Conservation (phyloP, 2,888 invertebrate genomes). For the Dryomyza anilis region DNA sequence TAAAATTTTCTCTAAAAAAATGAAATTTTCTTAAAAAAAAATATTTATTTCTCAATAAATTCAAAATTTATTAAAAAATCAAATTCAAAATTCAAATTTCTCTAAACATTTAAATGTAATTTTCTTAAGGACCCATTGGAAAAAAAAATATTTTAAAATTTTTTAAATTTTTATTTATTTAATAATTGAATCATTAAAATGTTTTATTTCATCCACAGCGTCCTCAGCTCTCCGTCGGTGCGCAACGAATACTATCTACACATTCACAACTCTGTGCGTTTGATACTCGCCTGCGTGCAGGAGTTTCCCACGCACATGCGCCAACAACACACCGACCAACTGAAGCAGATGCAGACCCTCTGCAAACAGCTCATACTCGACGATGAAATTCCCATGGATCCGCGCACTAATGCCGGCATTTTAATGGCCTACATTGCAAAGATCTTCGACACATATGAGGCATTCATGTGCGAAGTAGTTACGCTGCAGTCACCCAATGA, state of each 20-base stretch:
- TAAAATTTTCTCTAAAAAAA: no score
- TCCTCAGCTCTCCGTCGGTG: constrained; percentile 53
- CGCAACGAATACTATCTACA: constrained; percentile 55
- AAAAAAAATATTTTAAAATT: no score
- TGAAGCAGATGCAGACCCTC: constrained; percentile 36
- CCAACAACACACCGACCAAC: constrained; percentile 29
- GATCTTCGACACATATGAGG: constrained; percentile 51
- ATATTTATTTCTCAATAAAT: not conserved
- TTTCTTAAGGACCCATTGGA: no score
- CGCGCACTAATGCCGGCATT: constrained; percentile 69
- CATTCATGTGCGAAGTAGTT: constrained; percentile 41
- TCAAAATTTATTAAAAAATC: not conserved
- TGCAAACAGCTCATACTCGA: constrained; percentile 59
- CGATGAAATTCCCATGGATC: constrained; percentile 68
- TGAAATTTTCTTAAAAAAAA: no score
- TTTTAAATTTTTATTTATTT: not conserved
- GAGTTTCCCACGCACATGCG: constrained; percentile 56
- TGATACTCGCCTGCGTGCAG: constrained; percentile 57
- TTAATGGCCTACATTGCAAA: constrained; percentile 64
- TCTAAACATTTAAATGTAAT: no score
- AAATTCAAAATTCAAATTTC: not conserved
- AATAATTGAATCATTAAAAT: not conserved
- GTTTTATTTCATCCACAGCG: constrained; percentile 32
- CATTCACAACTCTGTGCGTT: constrained; percentile 61
- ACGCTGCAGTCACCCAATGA: constrained; percentile 39